Evolutionary conservation across 2,888 invertebrate genomes (phyloP).

Genomic region (Caenorhabditis plicata): DNA sequence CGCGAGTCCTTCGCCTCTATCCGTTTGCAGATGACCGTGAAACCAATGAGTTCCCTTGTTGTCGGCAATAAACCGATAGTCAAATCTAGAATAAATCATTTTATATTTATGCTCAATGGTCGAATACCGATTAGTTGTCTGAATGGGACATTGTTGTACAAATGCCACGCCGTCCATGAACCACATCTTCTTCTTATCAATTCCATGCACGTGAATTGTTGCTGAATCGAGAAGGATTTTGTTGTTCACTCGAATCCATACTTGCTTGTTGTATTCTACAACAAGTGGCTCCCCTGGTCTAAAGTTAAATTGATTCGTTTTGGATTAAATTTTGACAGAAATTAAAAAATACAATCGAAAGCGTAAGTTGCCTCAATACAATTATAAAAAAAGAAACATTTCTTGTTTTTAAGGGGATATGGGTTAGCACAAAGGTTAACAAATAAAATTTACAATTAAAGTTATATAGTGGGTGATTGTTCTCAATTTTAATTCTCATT

Average conservation of each 20-base stretch:
- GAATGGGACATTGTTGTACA: slow-evolving; percentile 61
- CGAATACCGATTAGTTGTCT: slow-evolving; percentile 34
- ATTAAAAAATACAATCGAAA: too few relatives aligned
- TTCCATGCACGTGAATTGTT: slow-evolving; percentile 59
- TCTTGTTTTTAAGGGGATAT: too few relatives aligned
- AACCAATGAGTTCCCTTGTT: slow-evolving; percentile 58
- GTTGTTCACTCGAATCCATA: slow-evolving; percentile 56
- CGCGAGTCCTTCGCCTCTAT: slow-evolving; percentile 57
- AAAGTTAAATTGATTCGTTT: slow-evolving; percentile 7
- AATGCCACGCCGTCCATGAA: slow-evolving; percentile 58
- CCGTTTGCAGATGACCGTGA: slow-evolving; percentile 59
- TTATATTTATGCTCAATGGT: too few relatives aligned
- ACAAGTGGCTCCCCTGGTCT: slow-evolving; percentile 59
- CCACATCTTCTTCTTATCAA: slow-evolving; percentile 59
- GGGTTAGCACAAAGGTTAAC: too few relatives aligned
- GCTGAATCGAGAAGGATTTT: slow-evolving; percentile 48
- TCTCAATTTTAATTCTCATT: too few relatives aligned
- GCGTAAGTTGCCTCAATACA: too few relatives aligned
- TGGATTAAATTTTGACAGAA: too few relatives aligned
- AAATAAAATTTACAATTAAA: too few relatives aligned
- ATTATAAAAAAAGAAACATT: too few relatives aligned
- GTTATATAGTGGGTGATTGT: too few relatives aligned
- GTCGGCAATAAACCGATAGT: slow-evolving; percentile 62
- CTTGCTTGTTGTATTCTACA: slow-evolving; percentile 54
- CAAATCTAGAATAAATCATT: slow-evolving; percentile 40